Evolutionary conservation across 1,140 invertebrate species (phyloP), one percentile per base, ranked within the genome.

Genomic region (Apis cerana): DNA sequence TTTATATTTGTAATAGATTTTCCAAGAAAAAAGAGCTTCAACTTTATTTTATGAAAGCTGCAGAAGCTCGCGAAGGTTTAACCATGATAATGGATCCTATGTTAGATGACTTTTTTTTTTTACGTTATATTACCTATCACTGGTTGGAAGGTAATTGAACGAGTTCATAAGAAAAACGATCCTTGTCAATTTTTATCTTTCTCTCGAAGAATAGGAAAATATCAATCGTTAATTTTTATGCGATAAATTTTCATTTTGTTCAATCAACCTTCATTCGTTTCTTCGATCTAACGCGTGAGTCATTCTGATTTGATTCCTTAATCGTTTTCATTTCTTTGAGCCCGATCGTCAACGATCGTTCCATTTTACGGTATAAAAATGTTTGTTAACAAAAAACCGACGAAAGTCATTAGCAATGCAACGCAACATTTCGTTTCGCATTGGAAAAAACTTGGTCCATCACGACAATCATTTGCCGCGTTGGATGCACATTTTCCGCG

Each of bases 31-130:
- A 21, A 10, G 67, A 13, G 50, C 23, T 50, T 19, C 7, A 71
- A n/a, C 5, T 75, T 12, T 48, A 50, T 10, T 12, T 17, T 1
- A 19, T 17, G 4, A 48, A 21, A 1, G 76, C 76, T 43, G 69
- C 90, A 1, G 92, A 91, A 23, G 50, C 88, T 23, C 23, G 75
- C 2, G 87, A 77, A n/a, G 95, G 95, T 8, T 85, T 95, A 7
- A 89, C 88, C 4, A 89, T 95, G 0, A 43, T 94, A 0, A 33
- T 95, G 27, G 92, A 95, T 62, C 88, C 94, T 0, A 85, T 92
- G 58, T 11, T 93, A 1, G 91, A 95, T 1, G 95, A 95, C 33
- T 43, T 43, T 43, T 87, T 95, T 95, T 75, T 92, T 92, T 19
- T 95, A 94, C 71, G 89, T 93, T 1, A 75, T 95, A 1, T 76